Evolutionary conservation across 1,140 invertebrate genomes (phyloP).

Genomic region (Scaptomyza graminum): DNA sequence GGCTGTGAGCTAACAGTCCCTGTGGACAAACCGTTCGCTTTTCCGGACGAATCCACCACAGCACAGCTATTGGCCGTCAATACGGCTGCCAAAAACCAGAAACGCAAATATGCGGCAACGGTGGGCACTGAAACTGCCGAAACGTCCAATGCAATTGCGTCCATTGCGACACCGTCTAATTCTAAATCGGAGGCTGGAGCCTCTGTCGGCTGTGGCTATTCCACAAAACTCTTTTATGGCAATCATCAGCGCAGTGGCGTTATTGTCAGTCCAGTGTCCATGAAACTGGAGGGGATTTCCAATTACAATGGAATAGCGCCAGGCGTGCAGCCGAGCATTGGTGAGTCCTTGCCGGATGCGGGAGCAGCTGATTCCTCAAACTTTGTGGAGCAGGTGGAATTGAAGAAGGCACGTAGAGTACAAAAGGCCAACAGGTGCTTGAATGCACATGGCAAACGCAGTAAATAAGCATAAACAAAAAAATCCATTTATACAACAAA

Average conservation of each 20-base stretch:
- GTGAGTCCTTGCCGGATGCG: constrained; percentile 7
- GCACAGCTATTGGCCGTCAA: constrained; percentile 74
- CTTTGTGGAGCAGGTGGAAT: constrained; percentile 57
- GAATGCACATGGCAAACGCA: constrained; percentile 82
- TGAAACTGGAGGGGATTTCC: constrained; percentile 37
- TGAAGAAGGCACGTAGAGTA: constrained; percentile 84
- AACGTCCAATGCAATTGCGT: constrained; percentile 67
- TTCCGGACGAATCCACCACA: constrained; percentile 75
- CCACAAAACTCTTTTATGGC: constrained; percentile 73
- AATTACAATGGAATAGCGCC: constrained; percentile 3
- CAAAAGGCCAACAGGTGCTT: constrained; percentile 82
- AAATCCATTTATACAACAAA: constrained; percentile 23
- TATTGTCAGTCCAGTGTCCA: constrained; percentile 76
- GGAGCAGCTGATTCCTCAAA: constrained; percentile 12
- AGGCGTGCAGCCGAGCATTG: constrained; percentile 1
- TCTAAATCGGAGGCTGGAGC: constrained; percentile 27
- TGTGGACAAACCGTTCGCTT: constrained; percentile 53
- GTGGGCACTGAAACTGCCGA: constrained; percentile 29
- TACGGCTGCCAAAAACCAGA: constrained; percentile 63
- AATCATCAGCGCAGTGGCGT: constrained; percentile 72
- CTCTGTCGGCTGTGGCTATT: constrained; percentile 49
- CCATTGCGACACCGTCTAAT: constrained; percentile 49
- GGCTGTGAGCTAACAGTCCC: constrained; percentile 26
- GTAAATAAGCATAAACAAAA: constrained; percentile 73
- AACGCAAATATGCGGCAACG: constrained; percentile 60